phyloP scores from a whole-genome alignment of 2,797 vertebrate genomes.

The Coendou prehensilis region DNA sequence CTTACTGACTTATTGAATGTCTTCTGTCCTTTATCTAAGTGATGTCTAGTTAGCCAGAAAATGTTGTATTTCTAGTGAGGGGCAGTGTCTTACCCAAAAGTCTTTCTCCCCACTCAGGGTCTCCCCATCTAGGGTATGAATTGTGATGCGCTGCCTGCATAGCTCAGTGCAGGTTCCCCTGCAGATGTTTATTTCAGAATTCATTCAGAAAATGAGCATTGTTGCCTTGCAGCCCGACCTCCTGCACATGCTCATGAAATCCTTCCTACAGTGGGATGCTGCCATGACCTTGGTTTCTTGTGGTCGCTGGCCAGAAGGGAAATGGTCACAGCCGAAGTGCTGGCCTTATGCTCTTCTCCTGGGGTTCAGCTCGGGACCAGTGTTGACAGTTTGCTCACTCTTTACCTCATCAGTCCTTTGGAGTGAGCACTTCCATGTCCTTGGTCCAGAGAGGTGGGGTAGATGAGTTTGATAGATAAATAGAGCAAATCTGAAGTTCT shows the following conservation, averaged over 20 bases:
- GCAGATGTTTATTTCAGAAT: background rate
- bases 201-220: background rate
- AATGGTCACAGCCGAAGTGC: rapidly evolving
- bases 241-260: rapidly evolving
- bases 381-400: background rate
- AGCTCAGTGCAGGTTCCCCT: background rate
- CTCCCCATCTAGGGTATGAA: background rate
- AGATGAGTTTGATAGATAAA: background rate
- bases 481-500: background rate
- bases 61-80: background rate
- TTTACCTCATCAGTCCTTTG: background rate
- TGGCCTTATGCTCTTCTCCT: background rate
- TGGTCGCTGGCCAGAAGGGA: rapidly evolving
- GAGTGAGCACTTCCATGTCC: background rate
- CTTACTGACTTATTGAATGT: background rate
- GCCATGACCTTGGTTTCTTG: rapidly evolving
- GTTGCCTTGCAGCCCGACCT: background rate
- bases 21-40: background rate
- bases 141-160: background rate
- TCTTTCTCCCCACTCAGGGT: background rate
- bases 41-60: background rate
- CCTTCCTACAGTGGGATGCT: background rate
- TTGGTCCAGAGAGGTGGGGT: background rate
- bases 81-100: background rate
- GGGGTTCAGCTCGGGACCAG: background rate